phyloP scores from a whole-genome alignment of 2,113 vertebrate genomes.

The Calidris pygmaea region DNA sequence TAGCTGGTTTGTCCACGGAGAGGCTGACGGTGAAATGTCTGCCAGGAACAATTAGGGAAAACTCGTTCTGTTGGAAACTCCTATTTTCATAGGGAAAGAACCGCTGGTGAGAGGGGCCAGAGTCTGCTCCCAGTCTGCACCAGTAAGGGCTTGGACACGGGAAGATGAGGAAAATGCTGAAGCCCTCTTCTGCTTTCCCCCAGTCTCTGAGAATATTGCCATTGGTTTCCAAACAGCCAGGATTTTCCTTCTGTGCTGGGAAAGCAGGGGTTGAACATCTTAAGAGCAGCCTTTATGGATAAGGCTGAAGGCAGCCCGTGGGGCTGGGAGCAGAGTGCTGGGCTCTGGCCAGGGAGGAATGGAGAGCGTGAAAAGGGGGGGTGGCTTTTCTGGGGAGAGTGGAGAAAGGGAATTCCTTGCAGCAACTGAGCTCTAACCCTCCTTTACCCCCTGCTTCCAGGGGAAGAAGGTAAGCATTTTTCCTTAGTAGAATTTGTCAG shows the following conservation, averaged over 20 bases:
- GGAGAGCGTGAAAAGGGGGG: not conserved
- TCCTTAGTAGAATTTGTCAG: not conserved
- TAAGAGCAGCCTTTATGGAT: not conserved
- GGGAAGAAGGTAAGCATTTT: not conserved
- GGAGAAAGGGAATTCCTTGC: not conserved
- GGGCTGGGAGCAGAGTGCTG: not conserved
- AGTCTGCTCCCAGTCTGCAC: not conserved
- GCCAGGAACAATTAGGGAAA: not conserved
- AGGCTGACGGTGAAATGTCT: not conserved
- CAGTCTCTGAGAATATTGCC: not conserved
- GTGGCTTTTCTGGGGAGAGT: not conserved
- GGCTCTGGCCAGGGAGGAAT: not conserved
- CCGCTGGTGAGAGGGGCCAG: not conserved
- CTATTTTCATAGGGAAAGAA: not conserved
- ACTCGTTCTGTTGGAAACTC: constrained; percentile 18
- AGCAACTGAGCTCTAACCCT: not conserved
- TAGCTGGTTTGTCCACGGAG: not conserved
- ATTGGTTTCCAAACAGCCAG: not conserved
- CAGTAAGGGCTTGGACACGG: not conserved
- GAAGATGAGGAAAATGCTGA: not conserved
- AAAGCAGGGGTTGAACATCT: not conserved
- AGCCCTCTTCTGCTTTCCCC: not conserved
- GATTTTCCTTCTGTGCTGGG: not conserved
- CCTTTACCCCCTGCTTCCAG: not conserved
- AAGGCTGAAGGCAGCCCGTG: not conserved